These are phyloP conservation scores for Silurus aristotelis DNA, from an alignment of 2,797 vertebrate genomes.

Conservation along the genomic window DNA sequence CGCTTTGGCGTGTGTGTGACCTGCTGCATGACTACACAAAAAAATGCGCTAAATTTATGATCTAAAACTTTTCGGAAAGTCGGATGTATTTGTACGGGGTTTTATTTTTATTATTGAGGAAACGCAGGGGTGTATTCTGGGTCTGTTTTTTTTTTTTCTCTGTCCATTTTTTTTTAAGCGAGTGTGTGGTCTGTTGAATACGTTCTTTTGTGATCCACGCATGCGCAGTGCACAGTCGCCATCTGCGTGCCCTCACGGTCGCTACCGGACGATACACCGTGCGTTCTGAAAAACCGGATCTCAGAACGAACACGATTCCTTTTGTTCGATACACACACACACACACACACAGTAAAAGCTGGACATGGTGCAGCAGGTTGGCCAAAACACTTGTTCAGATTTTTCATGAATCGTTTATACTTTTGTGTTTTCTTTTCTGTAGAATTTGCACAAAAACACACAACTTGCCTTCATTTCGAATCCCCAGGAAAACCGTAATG, in stretches of 20 bases:
- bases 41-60: background rate
- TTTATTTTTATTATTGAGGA: background rate
- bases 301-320: no score
- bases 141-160: background rate
- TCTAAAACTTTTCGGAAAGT: background rate
- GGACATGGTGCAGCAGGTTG: no score
- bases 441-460: no score
- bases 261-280: conserved; percentile 3
- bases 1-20: conserved; percentile 22
- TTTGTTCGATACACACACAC: no score
- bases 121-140: background rate
- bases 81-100: background rate
- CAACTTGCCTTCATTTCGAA: no score
- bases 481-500: no score
- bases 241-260: conserved; percentile 29
- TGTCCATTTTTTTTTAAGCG: background rate
- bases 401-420: no score
- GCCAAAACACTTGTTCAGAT: no score
- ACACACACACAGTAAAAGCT: no score
- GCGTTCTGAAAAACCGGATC: background rate
- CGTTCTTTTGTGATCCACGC: conserved; percentile 36
- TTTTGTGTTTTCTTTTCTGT: no score
- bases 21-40: background rate
- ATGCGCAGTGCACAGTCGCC: conserved; percentile 35
- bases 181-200: conserved; percentile 18